Evolutionary conservation across 1,140 invertebrate genomes (phyloP).

Genomic region (Diploscapter pachys): DNA sequence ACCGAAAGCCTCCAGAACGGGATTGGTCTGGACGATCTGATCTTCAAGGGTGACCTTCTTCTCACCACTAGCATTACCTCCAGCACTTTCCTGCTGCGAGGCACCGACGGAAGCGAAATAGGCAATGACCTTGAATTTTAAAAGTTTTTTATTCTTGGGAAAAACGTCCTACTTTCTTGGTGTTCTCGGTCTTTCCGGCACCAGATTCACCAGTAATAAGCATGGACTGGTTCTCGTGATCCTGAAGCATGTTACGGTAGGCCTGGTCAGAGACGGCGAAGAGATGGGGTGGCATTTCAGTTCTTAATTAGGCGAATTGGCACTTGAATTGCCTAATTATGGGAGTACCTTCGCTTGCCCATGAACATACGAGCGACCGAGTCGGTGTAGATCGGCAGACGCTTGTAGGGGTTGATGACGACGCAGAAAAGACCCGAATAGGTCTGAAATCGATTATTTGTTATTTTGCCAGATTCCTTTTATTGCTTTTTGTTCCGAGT

Average conservation of each 20-base stretch:
- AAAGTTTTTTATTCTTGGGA: background rate
- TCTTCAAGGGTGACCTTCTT: conserved; percentile 66
- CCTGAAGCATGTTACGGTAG: conserved; percentile 92
- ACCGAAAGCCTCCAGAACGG: conserved; percentile 66
- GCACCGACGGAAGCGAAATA: conserved; percentile 76
- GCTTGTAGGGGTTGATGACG: conserved; percentile 99
- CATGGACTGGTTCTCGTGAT: conserved; percentile 72
- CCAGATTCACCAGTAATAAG: conserved; percentile 87
- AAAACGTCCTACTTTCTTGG: conserved; percentile 79
- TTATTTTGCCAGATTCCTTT: background rate
- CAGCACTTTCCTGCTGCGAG: conserved; percentile 66
- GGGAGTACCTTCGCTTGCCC: conserved; percentile 63
- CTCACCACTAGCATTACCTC: conserved; percentile 19
- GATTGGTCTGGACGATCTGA: conserved; percentile 67
- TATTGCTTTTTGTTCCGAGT: no score
- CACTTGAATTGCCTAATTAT: background rate
- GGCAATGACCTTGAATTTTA: conserved; percentile 69
- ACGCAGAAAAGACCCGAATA: conserved; percentile 99
- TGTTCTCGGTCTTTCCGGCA: conserved; percentile 99
- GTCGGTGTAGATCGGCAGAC: conserved; percentile 95
- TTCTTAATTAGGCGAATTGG: conserved; percentile 66
- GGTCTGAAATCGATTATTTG: conserved; percentile 70
- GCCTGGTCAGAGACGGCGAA: conserved; percentile 99
- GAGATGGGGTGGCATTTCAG: conserved; percentile 98
- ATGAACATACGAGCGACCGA: conserved; percentile 94